A percentile compares a stretch with the other conserved stretches of the same genome.
phyloP scores from a whole-genome alignment of 2,113 vertebrate genomes.

The Aix galericulata region DNA sequence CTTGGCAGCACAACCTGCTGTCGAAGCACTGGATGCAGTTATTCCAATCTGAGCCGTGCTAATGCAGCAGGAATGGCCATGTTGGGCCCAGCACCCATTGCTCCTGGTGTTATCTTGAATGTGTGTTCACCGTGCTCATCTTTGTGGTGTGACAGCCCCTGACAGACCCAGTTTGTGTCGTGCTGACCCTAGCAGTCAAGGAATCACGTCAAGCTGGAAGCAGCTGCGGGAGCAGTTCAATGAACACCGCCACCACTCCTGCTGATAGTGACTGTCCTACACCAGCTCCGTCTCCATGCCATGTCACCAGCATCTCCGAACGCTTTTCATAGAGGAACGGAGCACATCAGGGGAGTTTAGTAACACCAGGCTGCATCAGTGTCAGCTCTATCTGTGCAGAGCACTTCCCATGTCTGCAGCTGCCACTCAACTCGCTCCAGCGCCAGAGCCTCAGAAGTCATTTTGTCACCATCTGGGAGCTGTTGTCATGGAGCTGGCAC shows the following conservation, averaged over 20 bases:
- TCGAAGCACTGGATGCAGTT: neutral
- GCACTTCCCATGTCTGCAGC: neutral
- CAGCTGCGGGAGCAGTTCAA: neutral
- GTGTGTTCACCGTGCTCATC: neutral
- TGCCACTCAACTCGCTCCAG: neutral
- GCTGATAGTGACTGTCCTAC: neutral
- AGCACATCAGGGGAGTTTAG: neutral
- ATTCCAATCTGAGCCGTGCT: neutral
- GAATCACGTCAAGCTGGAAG: neutral
- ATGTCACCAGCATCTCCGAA: neutral
- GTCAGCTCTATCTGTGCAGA: neutral
- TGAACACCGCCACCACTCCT: neutral
- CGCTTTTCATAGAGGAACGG: neutral
- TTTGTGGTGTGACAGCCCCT: neutral
- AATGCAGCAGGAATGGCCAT: neutral
- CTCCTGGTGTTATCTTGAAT: neutral
- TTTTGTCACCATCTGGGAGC: neutral
- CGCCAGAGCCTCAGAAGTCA: neutral
- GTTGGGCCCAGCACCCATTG: neutral
- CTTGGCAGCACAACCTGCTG: neutral
- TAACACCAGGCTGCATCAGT: neutral
- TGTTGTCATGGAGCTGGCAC: neutral
- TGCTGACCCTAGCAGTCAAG: neutral
- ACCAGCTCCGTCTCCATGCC: neutral
- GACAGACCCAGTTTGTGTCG: neutral